phyloP scores from a whole-genome alignment of 1,140 invertebrate species.

The Ridgeia piscesae region DNA sequence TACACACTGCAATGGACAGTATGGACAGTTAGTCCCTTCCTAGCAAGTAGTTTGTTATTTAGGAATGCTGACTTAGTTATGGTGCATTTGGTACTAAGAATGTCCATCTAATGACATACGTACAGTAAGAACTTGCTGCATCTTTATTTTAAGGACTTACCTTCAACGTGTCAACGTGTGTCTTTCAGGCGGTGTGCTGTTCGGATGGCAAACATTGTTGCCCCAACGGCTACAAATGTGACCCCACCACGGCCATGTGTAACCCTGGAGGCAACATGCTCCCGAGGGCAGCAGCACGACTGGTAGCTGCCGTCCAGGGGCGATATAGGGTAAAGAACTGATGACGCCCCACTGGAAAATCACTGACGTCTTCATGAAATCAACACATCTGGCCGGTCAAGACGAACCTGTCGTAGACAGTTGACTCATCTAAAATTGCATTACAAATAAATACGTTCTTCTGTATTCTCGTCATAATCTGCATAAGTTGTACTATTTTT shows the following conservation, averaged over 20 bases:
- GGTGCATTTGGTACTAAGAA: no score
- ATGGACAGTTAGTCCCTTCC: no score
- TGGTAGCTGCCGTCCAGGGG: background rate
- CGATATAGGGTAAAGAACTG: background rate
- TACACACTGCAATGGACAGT: no score
- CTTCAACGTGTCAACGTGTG: background rate
- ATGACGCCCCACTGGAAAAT: background rate
- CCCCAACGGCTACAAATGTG: conserved; percentile 44
- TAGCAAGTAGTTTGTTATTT: no score
- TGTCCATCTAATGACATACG: no score
- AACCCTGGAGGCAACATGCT: background rate
- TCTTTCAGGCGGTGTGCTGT: conserved; percentile 47
- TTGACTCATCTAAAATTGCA: background rate
- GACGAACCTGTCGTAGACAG: background rate
- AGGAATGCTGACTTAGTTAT: no score
- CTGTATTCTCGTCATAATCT: background rate
- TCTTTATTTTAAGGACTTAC: no score
- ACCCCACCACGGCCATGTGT: conserved; percentile 31
- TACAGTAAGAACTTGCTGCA: no score
- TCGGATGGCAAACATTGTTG: conserved; percentile 47
- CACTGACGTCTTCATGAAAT: background rate
- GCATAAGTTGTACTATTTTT: background rate
- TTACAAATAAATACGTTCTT: background rate
- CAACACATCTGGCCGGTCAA: background rate
- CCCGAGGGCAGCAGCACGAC: background rate